Conservation (phyloP, 2,797 vertebrate species). For the Mareca penelope region DNA sequence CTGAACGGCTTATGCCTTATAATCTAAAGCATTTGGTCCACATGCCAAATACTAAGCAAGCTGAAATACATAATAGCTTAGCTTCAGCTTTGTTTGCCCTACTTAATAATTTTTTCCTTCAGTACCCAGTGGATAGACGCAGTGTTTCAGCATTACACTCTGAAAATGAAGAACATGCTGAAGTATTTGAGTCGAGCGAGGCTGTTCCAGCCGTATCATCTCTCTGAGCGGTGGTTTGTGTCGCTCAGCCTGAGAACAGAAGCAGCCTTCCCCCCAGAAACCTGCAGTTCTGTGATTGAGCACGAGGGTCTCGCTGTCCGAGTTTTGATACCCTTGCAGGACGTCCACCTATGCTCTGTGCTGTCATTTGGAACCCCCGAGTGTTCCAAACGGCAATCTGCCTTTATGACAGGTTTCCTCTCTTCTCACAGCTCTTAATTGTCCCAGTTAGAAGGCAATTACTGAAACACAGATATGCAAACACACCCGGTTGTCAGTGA, state of each 20-base stretch:
- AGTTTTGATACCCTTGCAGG: background rate
- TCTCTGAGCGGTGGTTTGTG: background rate
- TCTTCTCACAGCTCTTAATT: conserved; percentile 24
- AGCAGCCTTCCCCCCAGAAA: background rate
- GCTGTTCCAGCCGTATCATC: background rate
- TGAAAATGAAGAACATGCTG: background rate
- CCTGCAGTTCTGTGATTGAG: background rate
- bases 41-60: conserved; percentile 50
- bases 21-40: conserved; percentile 69
- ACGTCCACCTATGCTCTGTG: background rate
- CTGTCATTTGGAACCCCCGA: background rate
- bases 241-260: background rate
- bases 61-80: conserved; percentile 58
- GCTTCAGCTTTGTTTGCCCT: conserved; percentile 63
- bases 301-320: background rate
- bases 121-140: background rate
- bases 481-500: rapidly evolving
- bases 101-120: conserved; percentile 45
- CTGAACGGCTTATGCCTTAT: conserved; percentile 62
- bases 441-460: conserved; percentile 10
- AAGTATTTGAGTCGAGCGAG: background rate
- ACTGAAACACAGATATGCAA: background rate
- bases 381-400: background rate
- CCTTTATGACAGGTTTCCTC: background rate
- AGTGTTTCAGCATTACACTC: background rate